Percentiles rank a stretch among this genome's conserved stretches.
These are phyloP conservation scores for Junonia oenone DNA, from an alignment of 2,888 invertebrate species.

Conservation along the genomic window DNA sequence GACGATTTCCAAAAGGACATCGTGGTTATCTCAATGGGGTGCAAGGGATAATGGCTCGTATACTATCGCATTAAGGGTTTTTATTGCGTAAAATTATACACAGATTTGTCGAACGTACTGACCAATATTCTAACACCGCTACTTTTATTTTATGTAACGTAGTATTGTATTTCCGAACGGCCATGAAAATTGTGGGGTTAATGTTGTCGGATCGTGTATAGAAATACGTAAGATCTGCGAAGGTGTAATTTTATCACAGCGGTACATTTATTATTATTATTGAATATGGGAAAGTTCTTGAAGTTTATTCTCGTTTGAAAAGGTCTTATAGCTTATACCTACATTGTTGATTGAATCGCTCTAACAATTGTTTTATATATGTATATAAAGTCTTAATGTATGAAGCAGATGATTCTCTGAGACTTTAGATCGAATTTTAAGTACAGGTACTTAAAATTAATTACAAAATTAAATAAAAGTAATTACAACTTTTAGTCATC, in stretches of 20 bases:
- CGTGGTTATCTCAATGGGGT: not conserved
- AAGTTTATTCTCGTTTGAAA: too few species aligned
- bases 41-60: conserved; percentile 12
- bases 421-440: too few species aligned
- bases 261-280: not conserved
- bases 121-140: conserved; percentile 20
- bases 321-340: too few species aligned
- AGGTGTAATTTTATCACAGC: too few species aligned
- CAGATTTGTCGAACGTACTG: conserved; percentile 5
- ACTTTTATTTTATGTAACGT: conserved; percentile 27
- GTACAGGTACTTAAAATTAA: too few species aligned
- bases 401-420: too few species aligned
- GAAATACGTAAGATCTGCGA: not conserved
- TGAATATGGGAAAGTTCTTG: not conserved
- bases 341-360: too few species aligned
- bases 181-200: conserved; percentile 21
- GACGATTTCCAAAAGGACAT: conserved; percentile 20
- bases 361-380: too few species aligned
- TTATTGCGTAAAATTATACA: conserved; percentile 7
- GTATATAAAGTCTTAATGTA: too few species aligned
- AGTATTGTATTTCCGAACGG: conserved; percentile 21
- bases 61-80: not conserved
- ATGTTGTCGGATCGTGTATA: conserved; percentile 1
- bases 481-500: too few species aligned
- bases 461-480: too few species aligned